phyloP scores from a whole-genome alignment of 2,797 vertebrate species.

The Triplophysa yarkandensis region DNA sequence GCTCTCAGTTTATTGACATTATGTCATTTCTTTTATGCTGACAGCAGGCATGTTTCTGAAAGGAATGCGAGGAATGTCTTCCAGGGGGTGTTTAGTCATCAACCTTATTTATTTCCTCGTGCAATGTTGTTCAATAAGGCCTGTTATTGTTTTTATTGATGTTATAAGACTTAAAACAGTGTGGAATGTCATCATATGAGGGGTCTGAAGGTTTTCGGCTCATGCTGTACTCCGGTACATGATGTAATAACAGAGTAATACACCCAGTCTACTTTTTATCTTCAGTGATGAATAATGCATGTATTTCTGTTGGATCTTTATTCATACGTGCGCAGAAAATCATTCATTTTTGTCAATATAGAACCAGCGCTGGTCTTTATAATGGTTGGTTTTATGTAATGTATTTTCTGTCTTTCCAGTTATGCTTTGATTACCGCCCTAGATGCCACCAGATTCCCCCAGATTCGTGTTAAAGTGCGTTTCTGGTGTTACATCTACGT shows the following conservation, averaged over 20 bases:
- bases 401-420: constrained; percentile 13
- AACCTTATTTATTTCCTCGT: not conserved
- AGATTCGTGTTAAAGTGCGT: too few species aligned
- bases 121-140: not conserved
- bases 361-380: too few species aligned
- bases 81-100: not conserved
- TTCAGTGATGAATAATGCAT: constrained; percentile 20
- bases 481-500: too few species aligned
- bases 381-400: too few species aligned
- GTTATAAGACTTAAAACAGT: not conserved
- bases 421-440: not conserved
- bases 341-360: too few species aligned
- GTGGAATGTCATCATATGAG: not conserved
- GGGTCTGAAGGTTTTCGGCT: not conserved
- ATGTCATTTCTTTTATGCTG: constrained; percentile 1
- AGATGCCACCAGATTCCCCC: too few species aligned
- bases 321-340: too few species aligned
- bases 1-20: constrained; percentile 32
- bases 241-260: constrained; percentile 57
- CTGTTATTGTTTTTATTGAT: not conserved
- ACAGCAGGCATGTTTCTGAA: constrained; percentile 5
- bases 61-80: constrained; percentile 14
- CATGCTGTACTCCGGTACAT: constrained; percentile 29
- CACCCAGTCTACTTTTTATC: constrained; percentile 31
- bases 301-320: constrained; percentile 5